Evolutionary conservation across 2,113 vertebrate genomes (phyloP), one percentile per base, ranked within the genome.

Genomic region (Herpailurus yagouaroundi): DNA sequence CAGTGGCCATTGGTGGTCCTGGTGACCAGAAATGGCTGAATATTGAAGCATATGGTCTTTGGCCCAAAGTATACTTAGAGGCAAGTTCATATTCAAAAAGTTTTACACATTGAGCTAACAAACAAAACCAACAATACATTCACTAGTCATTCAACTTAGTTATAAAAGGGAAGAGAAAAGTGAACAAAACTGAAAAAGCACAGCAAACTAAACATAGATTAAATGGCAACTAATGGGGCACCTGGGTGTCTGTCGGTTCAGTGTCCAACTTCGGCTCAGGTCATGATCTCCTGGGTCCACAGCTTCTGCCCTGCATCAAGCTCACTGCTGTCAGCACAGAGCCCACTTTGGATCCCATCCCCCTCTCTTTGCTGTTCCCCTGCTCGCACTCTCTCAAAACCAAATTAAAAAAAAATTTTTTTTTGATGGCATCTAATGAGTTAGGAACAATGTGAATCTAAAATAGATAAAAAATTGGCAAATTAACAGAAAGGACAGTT

Each of bases 1-100:
- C 7, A 38, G 4, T 38, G 38, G 16, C 36, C 57, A 4, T 1
- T 4, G 23, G 10, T 11, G 48, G 45, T 3, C 11, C 0, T 10
- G 48, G 15, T 79, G 83, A 14, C 33, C 73, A 31, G 31, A 38
- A 60, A 38, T 5, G 8, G 50, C 74, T 60, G 7, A 55, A 36
- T 29, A 45, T 12, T 68, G 27, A 64, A 19, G 4, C 15, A 12
- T 2, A 14, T 4, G 27, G 45, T 36, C 21, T n/a, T 15, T 45
- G 11, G n/a, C 41, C 48, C 45, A 73, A 88, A 50, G 10, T n/a
- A 7, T 19, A 23, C 18, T 29, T 12, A 55, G 15, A 74, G 31
- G 41, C 52, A 89, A 73, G 23, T 66, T 66, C 29, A 23, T 29
- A 7, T 9, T 23, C 15, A 27, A 33, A 57, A 52, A 14, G 5